Base-by-base conservation (phyloP, 2,888 invertebrate genomes). In the Petrolisthes manimaculis region DNA sequence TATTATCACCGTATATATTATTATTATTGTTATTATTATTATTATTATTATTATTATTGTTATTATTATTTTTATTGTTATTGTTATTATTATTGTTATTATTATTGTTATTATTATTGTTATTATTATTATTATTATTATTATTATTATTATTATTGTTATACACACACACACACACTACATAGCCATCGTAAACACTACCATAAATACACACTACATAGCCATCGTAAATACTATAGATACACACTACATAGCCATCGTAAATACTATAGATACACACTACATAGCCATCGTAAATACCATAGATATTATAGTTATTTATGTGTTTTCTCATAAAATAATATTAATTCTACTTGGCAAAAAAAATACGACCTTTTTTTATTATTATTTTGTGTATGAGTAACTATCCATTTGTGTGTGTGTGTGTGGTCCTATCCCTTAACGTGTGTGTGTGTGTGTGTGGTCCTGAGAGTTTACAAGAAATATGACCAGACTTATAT, bases 361-460 rank as follows among this genome's bases (percentile, higher is more conserved):
- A n/a, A n/a, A n/a, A n/a, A n/a, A n/a, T n/a, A n/a, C n/a, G 6
- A 61, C 61, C 61, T 61, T 61, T 61, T 61, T 61, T 14, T 61
- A 9, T 61, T 61, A 9, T 61, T 6, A 61, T 6, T 61, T 61
- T 6, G 61, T 61, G 61, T 14, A 61, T 61, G 14, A 61, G 61
- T 61, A 14, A 61, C 6, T 61, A 61, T 61, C 14, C 14, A 9
- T 61, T 14, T n/a, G 24, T 75, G 75, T 75, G 75, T 75, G 75
- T 75, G 75, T 24, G 75, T 75, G 75, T 75, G 24, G 24, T 8
- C n/a, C 6, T 24, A 75, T 75, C 61, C 61, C 14, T 61, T 6
- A 61, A 61, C 61, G 61, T 61, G 61, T 61, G 21, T 61, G 75
- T 75, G 75, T 75, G 75, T 75, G 75, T 75, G 75, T 75, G 75